phyloP scores from a whole-genome alignment of 2,797 vertebrate genomes.

The Paedocypris micromegethes region DNA sequence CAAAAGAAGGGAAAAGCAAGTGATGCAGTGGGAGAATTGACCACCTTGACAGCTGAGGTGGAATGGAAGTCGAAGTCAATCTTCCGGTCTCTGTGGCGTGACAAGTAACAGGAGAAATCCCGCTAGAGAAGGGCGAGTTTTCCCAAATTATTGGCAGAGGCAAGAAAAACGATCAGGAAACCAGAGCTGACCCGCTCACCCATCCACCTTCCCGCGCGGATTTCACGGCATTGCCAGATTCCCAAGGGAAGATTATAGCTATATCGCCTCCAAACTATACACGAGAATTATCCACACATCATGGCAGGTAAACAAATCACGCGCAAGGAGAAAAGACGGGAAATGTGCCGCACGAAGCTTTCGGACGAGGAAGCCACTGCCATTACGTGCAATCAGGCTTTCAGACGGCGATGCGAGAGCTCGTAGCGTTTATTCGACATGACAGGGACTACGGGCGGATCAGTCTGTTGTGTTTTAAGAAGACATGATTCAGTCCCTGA shows the following conservation, averaged over 20 bases:
- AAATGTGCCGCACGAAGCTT: background rate
- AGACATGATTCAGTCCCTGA: conserved; percentile 26
- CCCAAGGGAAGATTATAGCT: background rate
- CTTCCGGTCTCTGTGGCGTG: conserved; percentile 33
- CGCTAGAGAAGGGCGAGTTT: conserved; percentile 34
- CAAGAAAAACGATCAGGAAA: conserved; percentile 9
- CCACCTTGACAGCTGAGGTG: conserved; percentile 44
- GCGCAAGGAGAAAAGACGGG: background rate
- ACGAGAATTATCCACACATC: conserved; percentile 1
- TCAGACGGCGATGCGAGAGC: conserved; percentile 19
- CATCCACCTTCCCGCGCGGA: background rate
- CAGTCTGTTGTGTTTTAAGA: conserved; percentile 34
- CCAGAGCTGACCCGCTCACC: background rate
- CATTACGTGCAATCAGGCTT: conserved; percentile 27
- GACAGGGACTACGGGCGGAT: conserved; percentile 30
- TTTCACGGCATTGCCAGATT: background rate
- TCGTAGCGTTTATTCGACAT: conserved; percentile 22
- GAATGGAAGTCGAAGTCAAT: conserved; percentile 48
- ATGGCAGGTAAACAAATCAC: conserved; percentile 19
- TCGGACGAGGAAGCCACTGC: conserved; percentile 5
- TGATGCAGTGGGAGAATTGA: conserved; percentile 40
- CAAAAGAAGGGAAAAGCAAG: conserved; percentile 31
- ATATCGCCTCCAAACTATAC: background rate
- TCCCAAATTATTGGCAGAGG: conserved; percentile 24
- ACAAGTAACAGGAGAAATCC: conserved; percentile 41